Conservation (phyloP, 2,797 vertebrate genomes). For the Falco naumanni region DNA sequence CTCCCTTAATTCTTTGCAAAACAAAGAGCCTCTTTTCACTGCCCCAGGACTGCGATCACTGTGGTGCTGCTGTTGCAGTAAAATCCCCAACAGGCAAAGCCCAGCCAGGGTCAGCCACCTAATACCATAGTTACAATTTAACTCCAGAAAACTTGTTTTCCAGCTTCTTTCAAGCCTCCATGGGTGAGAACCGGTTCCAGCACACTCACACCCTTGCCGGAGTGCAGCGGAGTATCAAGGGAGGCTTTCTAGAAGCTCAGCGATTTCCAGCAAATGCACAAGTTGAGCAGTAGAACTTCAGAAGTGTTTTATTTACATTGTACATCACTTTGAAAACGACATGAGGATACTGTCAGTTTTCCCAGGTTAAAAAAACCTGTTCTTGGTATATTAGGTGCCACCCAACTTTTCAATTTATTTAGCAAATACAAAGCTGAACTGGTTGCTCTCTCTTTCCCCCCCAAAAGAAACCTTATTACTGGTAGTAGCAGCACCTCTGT, state of each 20-base stretch:
- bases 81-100: not conserved
- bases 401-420: not conserved
- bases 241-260: not conserved
- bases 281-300: not conserved
- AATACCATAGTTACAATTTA: not conserved
- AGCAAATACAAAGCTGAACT: not conserved
- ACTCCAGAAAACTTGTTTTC: slow-evolving; percentile 30
- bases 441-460: not conserved
- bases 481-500: not conserved
- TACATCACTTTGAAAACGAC: not conserved
- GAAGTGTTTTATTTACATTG: not conserved
- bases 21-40: not conserved
- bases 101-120: not conserved
- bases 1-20: not conserved
- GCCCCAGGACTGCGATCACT: rapidly evolving
- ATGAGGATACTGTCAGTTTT: not conserved
- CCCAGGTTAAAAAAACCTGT: not conserved
- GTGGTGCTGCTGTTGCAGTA: rapidly evolving
- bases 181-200: not conserved
- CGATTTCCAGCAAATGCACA: not conserved
- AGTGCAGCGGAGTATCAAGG: not conserved
- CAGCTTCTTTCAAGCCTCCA: not conserved
- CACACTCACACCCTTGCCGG: rapidly evolving
- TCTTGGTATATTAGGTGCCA: not conserved
- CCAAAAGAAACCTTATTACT: not conserved